phyloP scores from a whole-genome alignment of 2,113 vertebrate genomes.

The Ia io region DNA sequence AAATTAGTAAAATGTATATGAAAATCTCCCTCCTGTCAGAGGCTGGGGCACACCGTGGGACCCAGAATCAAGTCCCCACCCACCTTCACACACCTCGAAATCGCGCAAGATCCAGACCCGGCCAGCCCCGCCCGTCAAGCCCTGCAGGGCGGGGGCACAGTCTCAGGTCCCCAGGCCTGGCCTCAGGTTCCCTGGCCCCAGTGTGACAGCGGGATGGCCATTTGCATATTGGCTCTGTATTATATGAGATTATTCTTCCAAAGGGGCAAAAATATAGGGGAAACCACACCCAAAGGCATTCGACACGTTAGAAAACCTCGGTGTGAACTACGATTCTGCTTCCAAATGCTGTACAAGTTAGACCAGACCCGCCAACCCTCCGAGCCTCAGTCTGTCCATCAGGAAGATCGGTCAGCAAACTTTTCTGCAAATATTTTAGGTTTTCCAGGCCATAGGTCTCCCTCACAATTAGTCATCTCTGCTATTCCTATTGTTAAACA shows the following conservation, averaged over 20 bases:
- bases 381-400: not conserved
- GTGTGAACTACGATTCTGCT: not conserved
- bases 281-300: not conserved
- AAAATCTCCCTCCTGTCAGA: too few relatives aligned
- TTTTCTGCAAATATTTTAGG: not conserved
- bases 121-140: too few relatives aligned
- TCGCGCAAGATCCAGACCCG: too few relatives aligned
- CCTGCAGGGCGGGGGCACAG: too few relatives aligned
- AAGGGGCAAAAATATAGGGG: not conserved
- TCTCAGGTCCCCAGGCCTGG: too few relatives aligned
- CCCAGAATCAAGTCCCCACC: too few relatives aligned
- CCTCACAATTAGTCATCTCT: not conserved
- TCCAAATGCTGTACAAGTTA: not conserved
- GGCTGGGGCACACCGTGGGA: too few relatives aligned
- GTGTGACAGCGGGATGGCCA: too few relatives aligned
- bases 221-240: too few relatives aligned
- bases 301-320: not conserved
- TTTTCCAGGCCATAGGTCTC: not conserved
- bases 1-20: too few relatives aligned
- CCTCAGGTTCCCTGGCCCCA: too few relatives aligned
- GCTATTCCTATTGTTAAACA: not conserved
- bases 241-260: not conserved
- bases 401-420: not conserved
- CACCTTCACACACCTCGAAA: rapidly evolving
- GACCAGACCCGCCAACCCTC: not conserved